These are phyloP conservation scores for Standfussiana lucernea DNA, from an alignment of 2,888 invertebrate species.

Conservation along the genomic window DNA sequence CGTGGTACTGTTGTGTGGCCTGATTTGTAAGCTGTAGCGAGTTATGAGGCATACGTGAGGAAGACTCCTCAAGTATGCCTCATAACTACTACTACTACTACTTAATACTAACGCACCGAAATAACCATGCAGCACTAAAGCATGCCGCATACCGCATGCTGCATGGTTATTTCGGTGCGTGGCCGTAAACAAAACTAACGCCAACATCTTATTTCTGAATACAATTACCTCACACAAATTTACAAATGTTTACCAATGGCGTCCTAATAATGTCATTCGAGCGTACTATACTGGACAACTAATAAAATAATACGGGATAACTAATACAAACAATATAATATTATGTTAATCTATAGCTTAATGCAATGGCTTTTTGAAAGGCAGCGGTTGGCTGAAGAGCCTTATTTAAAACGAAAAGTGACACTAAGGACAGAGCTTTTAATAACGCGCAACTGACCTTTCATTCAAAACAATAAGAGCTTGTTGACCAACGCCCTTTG, in stretches of 20 bases:
- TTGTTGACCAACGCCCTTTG: neutral
- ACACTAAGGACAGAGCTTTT: too few species aligned
- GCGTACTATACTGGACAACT: neutral
- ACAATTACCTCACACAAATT: neutral
- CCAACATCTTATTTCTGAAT: neutral
- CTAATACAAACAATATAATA: neutral
- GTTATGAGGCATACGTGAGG: too few species aligned
- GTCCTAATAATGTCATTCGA: neutral
- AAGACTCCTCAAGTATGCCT: too few species aligned
- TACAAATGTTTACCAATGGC: neutral
- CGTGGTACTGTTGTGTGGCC: constrained; percentile 42
- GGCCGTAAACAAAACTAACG: neutral
- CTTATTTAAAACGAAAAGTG: neutral
- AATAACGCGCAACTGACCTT: neutral
- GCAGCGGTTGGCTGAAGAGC: too few species aligned
- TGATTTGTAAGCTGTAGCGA: constrained; percentile 9
- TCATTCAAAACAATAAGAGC: neutral
- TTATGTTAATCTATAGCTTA: neutral
- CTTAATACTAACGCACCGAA: too few species aligned
- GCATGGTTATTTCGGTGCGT: neutral
- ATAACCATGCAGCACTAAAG: too few species aligned
- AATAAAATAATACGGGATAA: too few species aligned
- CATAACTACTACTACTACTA: too few species aligned
- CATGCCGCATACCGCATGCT: too few species aligned
- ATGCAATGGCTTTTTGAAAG: neutral